Conservation (phyloP, 1,140 invertebrate species). For the Magallana ariakensis region DNA sequence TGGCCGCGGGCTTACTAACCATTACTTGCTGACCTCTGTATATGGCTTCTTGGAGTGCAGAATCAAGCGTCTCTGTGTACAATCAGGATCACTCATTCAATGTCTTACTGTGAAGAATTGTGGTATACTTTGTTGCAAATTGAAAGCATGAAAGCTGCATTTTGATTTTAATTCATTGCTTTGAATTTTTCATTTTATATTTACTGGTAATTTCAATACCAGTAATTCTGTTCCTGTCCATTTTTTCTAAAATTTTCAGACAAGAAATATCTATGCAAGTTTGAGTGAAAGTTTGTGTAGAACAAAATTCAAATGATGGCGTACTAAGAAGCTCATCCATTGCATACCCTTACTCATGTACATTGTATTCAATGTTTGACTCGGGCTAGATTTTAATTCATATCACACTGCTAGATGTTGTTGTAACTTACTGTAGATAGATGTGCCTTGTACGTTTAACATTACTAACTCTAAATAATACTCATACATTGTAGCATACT, state of each 20-base stretch:
- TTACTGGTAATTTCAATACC: neutral
- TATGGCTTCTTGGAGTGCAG: conserved; percentile 37
- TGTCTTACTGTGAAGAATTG: neutral
- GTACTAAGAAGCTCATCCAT: neutral
- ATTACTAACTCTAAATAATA: no score
- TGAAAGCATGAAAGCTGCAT: neutral
- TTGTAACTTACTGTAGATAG: no score
- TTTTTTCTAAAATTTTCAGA: neutral
- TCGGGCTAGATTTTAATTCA: no score
- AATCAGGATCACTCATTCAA: neutral
- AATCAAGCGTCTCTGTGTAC: neutral
- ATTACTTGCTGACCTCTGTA: neutral
- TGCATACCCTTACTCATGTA: neutral
- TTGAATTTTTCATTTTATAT: neutral
- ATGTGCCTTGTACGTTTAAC: no score
- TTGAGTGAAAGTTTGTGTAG: neutral
- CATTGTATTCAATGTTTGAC: no score
- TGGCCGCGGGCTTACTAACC: neutral
- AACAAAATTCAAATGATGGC: neutral
- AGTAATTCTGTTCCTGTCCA: neutral
- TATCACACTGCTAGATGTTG: no score
- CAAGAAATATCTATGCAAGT: neutral
- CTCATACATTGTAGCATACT: no score
- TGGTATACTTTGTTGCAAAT: neutral
- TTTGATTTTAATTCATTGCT: neutral